Percentiles rank a stretch among this genome's conserved stretches.
Conservation (phyloP, 2,797 vertebrate genomes). For the Micromesistius poutassou region DNA sequence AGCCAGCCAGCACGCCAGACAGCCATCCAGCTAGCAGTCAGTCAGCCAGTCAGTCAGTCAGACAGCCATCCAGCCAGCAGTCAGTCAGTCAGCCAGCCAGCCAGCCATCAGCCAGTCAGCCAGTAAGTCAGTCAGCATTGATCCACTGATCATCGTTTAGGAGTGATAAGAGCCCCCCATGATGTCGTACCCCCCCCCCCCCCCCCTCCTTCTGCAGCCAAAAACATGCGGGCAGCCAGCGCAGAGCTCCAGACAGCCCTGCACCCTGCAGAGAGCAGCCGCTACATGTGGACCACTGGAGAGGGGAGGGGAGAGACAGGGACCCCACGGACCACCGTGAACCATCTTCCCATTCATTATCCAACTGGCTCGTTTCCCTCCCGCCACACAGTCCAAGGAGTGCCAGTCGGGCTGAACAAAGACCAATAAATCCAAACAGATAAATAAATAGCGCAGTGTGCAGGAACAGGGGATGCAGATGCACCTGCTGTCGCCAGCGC, state of each 20-base stretch:
- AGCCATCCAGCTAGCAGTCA: neutral
- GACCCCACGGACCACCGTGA: slow-evolving; percentile 17
- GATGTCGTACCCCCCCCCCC: slow-evolving; percentile 26
- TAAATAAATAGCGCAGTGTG: neutral
- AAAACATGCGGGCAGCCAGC: slow-evolving; percentile 31
- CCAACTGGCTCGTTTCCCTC: neutral
- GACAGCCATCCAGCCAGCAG: neutral
- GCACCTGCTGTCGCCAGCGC: neutral
- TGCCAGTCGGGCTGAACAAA: neutral
- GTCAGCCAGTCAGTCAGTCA: slow-evolving; percentile 23
- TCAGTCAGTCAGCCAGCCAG: neutral
- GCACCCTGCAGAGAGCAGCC: slow-evolving; percentile 37
- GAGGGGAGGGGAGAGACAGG: slow-evolving; percentile 13
- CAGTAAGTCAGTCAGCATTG: slow-evolving; percentile 37
- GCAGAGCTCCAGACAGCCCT: slow-evolving; percentile 26
- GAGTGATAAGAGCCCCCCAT: slow-evolving; percentile 25
- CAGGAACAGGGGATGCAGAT: neutral
- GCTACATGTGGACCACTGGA: neutral
- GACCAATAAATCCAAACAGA: neutral
- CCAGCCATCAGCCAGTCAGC: neutral
- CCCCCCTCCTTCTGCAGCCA: slow-evolving; percentile 40
- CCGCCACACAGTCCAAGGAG: neutral
- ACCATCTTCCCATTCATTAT: too few species aligned
- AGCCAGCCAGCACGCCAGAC: neutral
- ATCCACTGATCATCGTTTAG: slow-evolving; percentile 53